Evolutionary conservation across 2,888 invertebrate genomes (phyloP).

Genomic region (Gymnoscelis rufifasciata): DNA sequence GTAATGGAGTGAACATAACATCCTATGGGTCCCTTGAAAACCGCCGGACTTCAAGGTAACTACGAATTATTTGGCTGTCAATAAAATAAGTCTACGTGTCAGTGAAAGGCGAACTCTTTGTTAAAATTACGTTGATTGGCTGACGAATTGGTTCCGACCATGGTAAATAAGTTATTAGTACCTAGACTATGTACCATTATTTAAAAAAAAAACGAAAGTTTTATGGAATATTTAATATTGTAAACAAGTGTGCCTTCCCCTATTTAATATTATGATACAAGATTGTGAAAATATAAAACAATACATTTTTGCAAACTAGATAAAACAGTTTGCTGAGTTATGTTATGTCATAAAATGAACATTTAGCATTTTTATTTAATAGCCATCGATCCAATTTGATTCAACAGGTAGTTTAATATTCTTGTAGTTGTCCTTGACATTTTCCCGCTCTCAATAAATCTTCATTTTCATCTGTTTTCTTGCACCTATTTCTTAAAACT

Average conservation of each 20-base stretch:
- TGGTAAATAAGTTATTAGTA: conserved; percentile 17
- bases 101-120: conserved; percentile 75
- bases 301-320: neutral
- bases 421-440: conserved; percentile 34
- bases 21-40: conserved; percentile 35
- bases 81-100: conserved; percentile 69
- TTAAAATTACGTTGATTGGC: conserved; percentile 57
- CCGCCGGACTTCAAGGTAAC: conserved; percentile 54
- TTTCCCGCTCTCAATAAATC: conserved; percentile 19
- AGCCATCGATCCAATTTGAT: conserved; percentile 30
- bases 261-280: too few relatives aligned
- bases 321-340: neutral
- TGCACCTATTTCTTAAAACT: neutral
- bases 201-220: too few relatives aligned
- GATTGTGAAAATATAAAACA: too few relatives aligned
- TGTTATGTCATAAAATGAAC: neutral
- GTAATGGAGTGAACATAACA: conserved; percentile 46
- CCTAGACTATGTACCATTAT: neutral
- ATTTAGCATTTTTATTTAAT: conserved; percentile 4
- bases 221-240: too few relatives aligned
- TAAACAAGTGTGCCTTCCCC: too few relatives aligned
- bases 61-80: conserved; percentile 44
- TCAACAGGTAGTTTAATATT: conserved; percentile 18
- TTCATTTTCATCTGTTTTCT: conserved; percentile 8
- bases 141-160: conserved; percentile 41